Conservation (phyloP, 2,797 vertebrate genomes). For the Sphaeramia orbicularis region DNA sequence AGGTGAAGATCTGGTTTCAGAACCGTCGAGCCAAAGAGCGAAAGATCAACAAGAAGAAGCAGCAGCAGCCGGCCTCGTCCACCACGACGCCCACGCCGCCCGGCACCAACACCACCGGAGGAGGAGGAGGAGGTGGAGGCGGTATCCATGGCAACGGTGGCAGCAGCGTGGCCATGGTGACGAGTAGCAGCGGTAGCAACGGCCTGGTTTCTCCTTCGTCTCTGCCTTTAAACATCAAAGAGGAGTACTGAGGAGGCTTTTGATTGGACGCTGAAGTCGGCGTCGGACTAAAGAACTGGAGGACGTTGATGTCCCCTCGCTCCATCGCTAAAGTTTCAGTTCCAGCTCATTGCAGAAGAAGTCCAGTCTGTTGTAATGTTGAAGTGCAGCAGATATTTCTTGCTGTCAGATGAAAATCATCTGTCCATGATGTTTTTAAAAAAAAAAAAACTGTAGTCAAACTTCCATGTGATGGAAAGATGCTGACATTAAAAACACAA, state of each 20-base stretch:
- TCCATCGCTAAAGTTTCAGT: too few species aligned
- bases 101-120: background rate
- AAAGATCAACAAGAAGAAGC: slow-evolving; percentile 97
- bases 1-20: slow-evolving; percentile 99
- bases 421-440: too few species aligned
- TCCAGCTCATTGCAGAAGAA: too few species aligned
- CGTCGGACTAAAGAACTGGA: too few species aligned
- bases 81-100: slow-evolving; percentile 88
- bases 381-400: too few species aligned
- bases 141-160: slow-evolving; percentile 72
- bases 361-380: too few species aligned
- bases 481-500: background rate
- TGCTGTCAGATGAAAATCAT: too few species aligned
- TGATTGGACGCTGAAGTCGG: slow-evolving; percentile 1
- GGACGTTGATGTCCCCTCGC: too few species aligned
- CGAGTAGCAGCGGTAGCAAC: slow-evolving; percentile 85
- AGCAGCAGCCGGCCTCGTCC: slow-evolving; percentile 91
- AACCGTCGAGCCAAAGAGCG: slow-evolving; percentile 96
- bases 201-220: slow-evolving; percentile 87
- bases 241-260: slow-evolving; percentile 88
- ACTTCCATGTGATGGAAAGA: slow-evolving; percentile 35
- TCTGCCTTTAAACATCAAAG: slow-evolving; percentile 91
- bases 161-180: slow-evolving; percentile 85
- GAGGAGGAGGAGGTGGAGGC: slow-evolving; percentile 7
- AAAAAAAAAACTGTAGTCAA: background rate